Evolutionary conservation across 1,140 invertebrate genomes (phyloP), one percentile per base, ranked within the genome.

Genomic region (Heliothis virescens): DNA sequence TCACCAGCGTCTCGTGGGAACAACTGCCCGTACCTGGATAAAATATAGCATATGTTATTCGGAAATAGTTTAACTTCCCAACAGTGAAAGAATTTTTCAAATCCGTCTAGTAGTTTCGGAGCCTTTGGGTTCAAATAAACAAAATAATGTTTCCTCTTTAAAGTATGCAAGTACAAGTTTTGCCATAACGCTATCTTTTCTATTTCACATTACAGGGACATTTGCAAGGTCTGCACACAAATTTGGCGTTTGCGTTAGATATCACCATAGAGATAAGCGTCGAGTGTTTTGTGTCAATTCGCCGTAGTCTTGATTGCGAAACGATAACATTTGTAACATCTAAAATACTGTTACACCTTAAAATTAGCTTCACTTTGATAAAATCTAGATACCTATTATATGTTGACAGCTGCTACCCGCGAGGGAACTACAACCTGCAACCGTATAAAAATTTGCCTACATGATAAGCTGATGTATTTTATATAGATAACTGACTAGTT

Each of bases 201-300:
- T 69, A 41, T n/a, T 41, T 69, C 16, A 50, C 12, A 69, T 69
- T 69, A 69, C 1, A 60, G 3, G 21, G 21, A 13, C 18, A 59
- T 60, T 29, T 60, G 21, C 57, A 60, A 60, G 57, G 57, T 60
- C 57, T 29, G 16, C 21, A 60, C 13, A 57, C n/a, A 18, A 60
- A 60, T 21, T 60, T 60, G 12, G 57, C 9, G 57, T 60, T 57
- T 60, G 57, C 11, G 57, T 26, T 60, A 60, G 57, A 60, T 60
- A 60, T 60, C 57, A 11, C 57, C 13, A 59, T 1, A 11, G 5
- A 3, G 57, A 60, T 60, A 60, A 60, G 21, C 13, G 21, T 60
- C 57, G 16, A 60, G 57, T 60, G 21, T 60, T 29, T 41, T 59
- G 18, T 21, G 10, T 60, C 57, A 13, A 26, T 29, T 60, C 21